Percentiles rank a stretch among this genome's conserved stretches.
Evolutionary conservation across 1,140 invertebrate genomes (phyloP).

Genomic region (Drosophila kepulauana): DNA sequence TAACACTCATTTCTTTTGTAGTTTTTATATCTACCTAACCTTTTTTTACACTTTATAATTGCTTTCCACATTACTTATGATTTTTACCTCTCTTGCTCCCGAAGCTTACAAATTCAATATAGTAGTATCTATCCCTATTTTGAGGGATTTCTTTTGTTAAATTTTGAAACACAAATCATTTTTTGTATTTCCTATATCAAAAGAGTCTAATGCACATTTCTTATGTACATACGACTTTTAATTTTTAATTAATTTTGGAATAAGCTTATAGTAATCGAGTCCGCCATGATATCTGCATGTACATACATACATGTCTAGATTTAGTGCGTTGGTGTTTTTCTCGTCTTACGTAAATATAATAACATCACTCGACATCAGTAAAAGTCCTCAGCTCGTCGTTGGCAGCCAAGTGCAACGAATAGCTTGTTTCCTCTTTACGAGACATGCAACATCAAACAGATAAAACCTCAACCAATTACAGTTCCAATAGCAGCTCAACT

Average conservation of each 20-base stretch:
- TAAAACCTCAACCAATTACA: constrained; percentile 10
- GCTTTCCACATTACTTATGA: too few species aligned
- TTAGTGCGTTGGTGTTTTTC: not conserved
- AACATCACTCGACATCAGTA: constrained; percentile 28
- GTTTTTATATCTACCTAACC: not conserved
- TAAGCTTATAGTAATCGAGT: too few species aligned
- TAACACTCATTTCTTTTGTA: constrained; percentile 23
- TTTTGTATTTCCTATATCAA: not conserved
- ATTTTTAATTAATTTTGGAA: too few species aligned
- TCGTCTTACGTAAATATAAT: constrained; percentile 45
- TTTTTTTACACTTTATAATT: not conserved
- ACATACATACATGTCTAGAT: too few species aligned
- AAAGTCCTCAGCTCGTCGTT: constrained; percentile 47
- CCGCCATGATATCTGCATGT: too few species aligned
- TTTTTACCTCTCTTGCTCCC: too few species aligned
- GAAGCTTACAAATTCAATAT: too few species aligned
- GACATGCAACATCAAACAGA: constrained; percentile 21
- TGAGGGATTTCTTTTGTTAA: too few species aligned
- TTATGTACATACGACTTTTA: too few species aligned
- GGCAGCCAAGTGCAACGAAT: constrained; percentile 42
- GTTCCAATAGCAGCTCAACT: not conserved
- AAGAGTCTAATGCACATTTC: too few species aligned
- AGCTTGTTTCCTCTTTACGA: constrained; percentile 34
- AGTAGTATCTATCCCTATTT: too few species aligned
- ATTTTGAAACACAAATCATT: too few species aligned